These are phyloP conservation scores for Steinernema hermaphroditum DNA, from an alignment of 2,888 invertebrate genomes.

Conservation along the genomic window DNA sequence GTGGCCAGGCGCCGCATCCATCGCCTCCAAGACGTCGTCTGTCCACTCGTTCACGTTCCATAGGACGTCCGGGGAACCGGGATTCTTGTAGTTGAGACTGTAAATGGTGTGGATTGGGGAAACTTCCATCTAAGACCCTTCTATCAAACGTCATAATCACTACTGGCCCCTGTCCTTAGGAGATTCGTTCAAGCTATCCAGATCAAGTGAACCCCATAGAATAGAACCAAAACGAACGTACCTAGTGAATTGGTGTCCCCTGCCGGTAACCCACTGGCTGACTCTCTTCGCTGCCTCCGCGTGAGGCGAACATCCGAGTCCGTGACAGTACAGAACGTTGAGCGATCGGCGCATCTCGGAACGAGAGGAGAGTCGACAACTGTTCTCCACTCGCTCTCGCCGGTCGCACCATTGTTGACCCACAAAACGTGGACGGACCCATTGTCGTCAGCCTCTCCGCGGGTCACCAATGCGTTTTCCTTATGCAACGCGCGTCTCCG, in stretches of 20 bases:
- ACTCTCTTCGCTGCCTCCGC: slow-evolving; percentile 13
- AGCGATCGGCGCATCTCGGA: slow-evolving; percentile 2
- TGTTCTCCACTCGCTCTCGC: neutral
- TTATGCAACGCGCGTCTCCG: slow-evolving; percentile 11
- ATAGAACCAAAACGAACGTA: neutral
- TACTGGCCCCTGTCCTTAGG: too few species aligned
- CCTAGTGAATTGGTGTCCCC: slow-evolving; percentile 4
- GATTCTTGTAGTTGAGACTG: slow-evolving; percentile 40
- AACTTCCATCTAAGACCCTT: too few species aligned
- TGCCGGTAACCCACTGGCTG: neutral
- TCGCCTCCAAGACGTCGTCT: slow-evolving; percentile 35
- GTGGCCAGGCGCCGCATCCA: slow-evolving; percentile 11
- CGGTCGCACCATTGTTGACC: neutral
- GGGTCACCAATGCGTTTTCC: neutral
- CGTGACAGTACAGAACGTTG: slow-evolving; percentile 43
- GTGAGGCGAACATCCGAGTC: slow-evolving; percentile 35
- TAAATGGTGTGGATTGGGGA: too few species aligned
- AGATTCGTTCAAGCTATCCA: too few species aligned
- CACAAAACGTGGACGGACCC: slow-evolving; percentile 7
- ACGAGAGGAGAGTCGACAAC: too few species aligned
- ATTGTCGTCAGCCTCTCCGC: neutral
- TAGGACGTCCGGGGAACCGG: slow-evolving; percentile 33
- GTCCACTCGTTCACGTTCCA: slow-evolving; percentile 45
- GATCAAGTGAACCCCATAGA: too few species aligned
- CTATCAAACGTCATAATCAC: too few species aligned